phyloP scores from a whole-genome alignment of 2,797 vertebrate genomes.

The Lophotriccus pileatus region DNA sequence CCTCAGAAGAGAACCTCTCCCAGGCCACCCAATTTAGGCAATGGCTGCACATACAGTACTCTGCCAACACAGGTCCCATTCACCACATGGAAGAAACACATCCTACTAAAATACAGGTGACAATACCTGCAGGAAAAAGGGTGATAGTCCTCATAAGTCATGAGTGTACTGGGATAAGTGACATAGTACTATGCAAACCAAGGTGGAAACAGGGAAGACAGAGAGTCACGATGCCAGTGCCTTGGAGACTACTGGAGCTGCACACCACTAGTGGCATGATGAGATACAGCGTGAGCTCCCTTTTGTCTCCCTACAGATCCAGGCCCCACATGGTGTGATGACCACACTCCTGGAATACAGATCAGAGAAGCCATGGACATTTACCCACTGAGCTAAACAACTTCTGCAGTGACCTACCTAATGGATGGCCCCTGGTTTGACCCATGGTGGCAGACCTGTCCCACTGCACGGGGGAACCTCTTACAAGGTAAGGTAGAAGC shows the following conservation, averaged over 20 bases:
- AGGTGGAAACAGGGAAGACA: not conserved
- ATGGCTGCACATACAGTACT: not conserved
- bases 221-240: not conserved
- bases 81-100: accelerated
- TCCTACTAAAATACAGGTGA: not conserved
- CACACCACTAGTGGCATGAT: not conserved
- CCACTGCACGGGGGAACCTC: not conserved
- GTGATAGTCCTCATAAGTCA: not conserved
- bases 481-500: not conserved
- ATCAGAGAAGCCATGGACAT: not conserved
- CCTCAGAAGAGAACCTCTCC: not conserved
- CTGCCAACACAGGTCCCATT: not conserved
- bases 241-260: not conserved
- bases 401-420: not conserved
- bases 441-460: not conserved
- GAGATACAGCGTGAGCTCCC: accelerated
- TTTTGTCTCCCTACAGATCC: not conserved
- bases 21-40: not conserved
- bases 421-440: accelerated
- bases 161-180: not conserved
- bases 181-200: not conserved
- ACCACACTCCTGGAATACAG: not conserved
- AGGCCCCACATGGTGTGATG: not conserved
- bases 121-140: not conserved
- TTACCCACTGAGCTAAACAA: not conserved